Evolutionary conservation across 2,888 invertebrate genomes (phyloP), one percentile per base, ranked within the genome.

Genomic region (Lepidocyrtinus sp.): DNA sequence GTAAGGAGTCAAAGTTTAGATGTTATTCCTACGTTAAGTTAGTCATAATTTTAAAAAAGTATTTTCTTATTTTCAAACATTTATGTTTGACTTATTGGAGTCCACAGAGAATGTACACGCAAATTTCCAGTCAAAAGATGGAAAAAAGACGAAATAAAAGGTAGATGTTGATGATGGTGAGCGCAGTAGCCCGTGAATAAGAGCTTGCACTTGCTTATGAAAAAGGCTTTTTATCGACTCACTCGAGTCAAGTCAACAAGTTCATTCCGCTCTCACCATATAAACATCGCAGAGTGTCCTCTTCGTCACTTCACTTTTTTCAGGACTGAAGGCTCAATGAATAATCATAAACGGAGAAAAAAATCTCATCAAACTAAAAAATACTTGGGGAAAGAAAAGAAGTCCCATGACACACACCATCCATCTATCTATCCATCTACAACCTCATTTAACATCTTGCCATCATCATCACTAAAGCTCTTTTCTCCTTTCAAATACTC

Each of bases 201-300:
- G 82, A 74, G 74, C 75, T 69, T 61, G 76, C 82, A 80, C 83
- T 79, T 77, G 78, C 80, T 77, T 76, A 78, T 82, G 79, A 79
- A 83, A 79, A 79, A 82, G 77, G 79, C 78, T 83, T 85, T 85
- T 83, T 82, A 83, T 82, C 80, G 80, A 80, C 84, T 83, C 83
- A 81, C 85, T 83, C 83, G 80, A 83, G 78, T 80, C 83, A 76
- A 85, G 84, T 85, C 83, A 84, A 82, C 84, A 85, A 85, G 82
- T 84, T 80, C 83, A 84, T 82, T 83, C 82, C 82, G 72, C 75
- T 75, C 81, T 81, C 81, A 81, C 81, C 80, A 70, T 75, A 82
- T 74, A 85, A 83, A 83, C 84, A 83, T 83, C 70, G 75, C 79
- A 70, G 69, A 83, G 84, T 84, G 85, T 85, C 81, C 83, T 82